Evolutionary conservation across 2,797 vertebrate genomes (phyloP), one percentile per base, ranked within the genome.

Genomic region (Acrocephalus scirpaceus): DNA sequence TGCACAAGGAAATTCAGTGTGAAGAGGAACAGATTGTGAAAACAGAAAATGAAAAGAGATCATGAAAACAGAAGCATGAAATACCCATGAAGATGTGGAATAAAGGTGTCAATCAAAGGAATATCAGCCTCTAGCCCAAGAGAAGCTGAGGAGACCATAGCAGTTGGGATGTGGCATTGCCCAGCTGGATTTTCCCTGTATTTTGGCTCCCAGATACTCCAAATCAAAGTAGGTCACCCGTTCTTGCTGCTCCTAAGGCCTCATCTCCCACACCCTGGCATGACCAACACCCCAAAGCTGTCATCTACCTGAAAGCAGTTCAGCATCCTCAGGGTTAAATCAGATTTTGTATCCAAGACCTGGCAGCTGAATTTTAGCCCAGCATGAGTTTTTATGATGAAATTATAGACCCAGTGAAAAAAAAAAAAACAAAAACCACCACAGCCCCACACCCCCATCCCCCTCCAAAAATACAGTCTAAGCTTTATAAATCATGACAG

Each of bases 311-410:
- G 53, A 81, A 90, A 73, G 23, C 23, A 78, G 21, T 75, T 84
- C 40, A 53, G 80, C 42, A 79, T 72, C 42, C 51, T 79, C 29
- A 61, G 67, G 48, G 92, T 95, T 94, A 94, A 92, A 48, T 57
- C 26, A 64, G 36, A 76, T 88, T 81, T 86, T 70, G 32, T 84
- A 76, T 60, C 29, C 36, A 79, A 76, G 73, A 76, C 51, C 73
- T 90, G 83, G 73, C 73, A 93, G 83, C 36, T 95, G 86, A 88
- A 81, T 93, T 94, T 94, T 79, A 93, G 71, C 83, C 58, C 73
- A 93, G 88, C 30, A 8, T 30, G 60, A 93, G 40, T 32, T 92
- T 95, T 96, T 90, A 95, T 10, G 26, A 65, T 71, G 58, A 40
- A 91, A 78, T 90, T 90, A 83, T 70, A 93, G 62, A 88, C 62